Evolutionary conservation across 1,140 invertebrate genomes (phyloP), one percentile per base, ranked within the genome.

Genomic region (Drosophila nebulosa): DNA sequence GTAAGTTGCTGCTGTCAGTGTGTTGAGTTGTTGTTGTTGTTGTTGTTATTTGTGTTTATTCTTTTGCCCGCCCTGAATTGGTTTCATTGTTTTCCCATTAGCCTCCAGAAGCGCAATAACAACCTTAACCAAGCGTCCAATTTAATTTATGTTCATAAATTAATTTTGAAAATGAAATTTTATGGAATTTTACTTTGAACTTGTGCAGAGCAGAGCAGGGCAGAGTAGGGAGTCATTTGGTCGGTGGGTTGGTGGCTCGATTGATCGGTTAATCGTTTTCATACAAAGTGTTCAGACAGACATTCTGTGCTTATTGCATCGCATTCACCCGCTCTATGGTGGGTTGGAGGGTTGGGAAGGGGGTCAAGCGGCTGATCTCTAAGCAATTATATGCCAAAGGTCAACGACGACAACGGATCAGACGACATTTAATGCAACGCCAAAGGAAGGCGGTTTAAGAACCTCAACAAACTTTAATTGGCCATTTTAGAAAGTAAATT

Each of bases 141-240:
- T 74, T 88, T 88, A 86, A 86, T 86, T 86, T 86, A 86, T 86
- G 83, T 68, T 78, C 83, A 86, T 86, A 86, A 86, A 86, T 86
- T 86, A 86, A 76, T 88, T 86, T 75, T 65, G 78, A 88, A 88
- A 88, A 86, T 88, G 74, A 78, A 86, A 76, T 88, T 78, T 83
- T 63, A 88, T 83, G 78, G 83, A 76, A 88, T 76, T 79, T 88
- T 68, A 86, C 83, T 88, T 79, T 88, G 83, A 83, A 88, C 83
- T 86, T 74, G 59, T 74, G 59, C 73, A 68, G 63, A 72, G 74
- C 58, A 66, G 57, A 75, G 30, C 64, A n/a, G n/a, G n/a, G n/a
- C n/a, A n/a, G n/a, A n/a, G n/a, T n/a, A n/a, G 58, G 21, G 56
- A 24, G 21, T 53, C 30, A 18, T 16, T 46, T n/a, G 16, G 16